Evolutionary conservation across 2,888 invertebrate genomes (phyloP).

Genomic region (Vesta saturnalis): DNA sequence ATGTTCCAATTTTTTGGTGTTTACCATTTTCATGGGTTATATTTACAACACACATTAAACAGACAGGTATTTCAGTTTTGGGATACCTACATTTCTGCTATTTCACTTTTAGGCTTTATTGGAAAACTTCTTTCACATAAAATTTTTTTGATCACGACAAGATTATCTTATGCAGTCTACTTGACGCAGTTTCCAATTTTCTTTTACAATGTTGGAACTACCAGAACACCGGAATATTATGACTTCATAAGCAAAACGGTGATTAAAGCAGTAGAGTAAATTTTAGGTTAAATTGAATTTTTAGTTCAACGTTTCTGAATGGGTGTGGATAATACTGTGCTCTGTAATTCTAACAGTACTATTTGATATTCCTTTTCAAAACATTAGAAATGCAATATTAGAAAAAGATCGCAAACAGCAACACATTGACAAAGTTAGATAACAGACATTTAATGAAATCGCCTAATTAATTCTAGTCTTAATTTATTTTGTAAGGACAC

Average conservation of each 20-base stretch:
- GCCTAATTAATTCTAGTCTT: too few relatives aligned
- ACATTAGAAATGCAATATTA: conserved; percentile 68
- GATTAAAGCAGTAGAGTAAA: conserved; percentile 45
- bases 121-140: conserved; percentile 68
- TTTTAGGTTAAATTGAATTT: neutral
- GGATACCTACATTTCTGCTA: neutral
- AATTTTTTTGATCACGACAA: conserved; percentile 72
- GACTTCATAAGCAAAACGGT: conserved; percentile 69
- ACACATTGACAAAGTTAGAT: too few relatives aligned
- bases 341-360: conserved; percentile 69
- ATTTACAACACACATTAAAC: conserved; percentile 70
- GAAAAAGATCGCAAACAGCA: conserved; percentile 50
- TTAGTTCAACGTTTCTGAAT: conserved; percentile 23
- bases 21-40: conserved; percentile 74
- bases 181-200: conserved; percentile 77
- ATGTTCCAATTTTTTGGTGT: conserved; percentile 77
- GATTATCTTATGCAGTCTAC: conserved; percentile 76
- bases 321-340: conserved; percentile 65
- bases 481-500: too few relatives aligned
- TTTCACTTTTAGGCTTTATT: conserved; percentile 63
- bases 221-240: conserved; percentile 68
- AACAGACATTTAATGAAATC: too few relatives aligned
- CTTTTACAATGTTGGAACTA: conserved; percentile 74
- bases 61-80: conserved; percentile 62
- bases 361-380: conserved; percentile 76